phyloP scores from a whole-genome alignment of 2,888 invertebrate genomes.

The Cheilosia soror region DNA sequence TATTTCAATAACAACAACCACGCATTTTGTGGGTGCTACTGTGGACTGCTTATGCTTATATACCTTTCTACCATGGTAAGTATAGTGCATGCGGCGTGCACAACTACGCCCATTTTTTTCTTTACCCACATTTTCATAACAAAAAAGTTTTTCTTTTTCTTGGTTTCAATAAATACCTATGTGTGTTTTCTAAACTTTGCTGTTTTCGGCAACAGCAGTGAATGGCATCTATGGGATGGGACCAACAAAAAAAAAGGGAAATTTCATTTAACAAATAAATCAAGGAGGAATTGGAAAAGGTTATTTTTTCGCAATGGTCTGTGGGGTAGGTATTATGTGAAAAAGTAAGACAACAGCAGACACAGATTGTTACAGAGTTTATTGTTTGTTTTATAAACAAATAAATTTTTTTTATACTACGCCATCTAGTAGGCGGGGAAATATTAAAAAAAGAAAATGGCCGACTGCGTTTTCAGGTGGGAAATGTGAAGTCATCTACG shows the following conservation, averaged over 20 bases:
- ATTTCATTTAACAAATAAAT: background rate
- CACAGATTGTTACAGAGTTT: no score
- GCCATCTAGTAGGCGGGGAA: no score
- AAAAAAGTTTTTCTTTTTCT: background rate
- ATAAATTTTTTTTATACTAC: no score
- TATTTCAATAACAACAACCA: constrained; percentile 25
- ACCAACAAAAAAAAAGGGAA: background rate
- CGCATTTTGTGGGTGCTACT: constrained; percentile 5
- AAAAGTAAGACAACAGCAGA: no score
- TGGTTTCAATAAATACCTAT: background rate
- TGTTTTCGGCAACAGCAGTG: background rate
- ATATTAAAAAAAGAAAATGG: no score
- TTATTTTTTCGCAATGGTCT: background rate
- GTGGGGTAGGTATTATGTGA: background rate
- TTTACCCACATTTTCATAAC: background rate
- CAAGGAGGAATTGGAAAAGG: background rate
- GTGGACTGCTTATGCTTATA: background rate
- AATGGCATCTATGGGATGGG: background rate
- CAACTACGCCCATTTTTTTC: background rate
- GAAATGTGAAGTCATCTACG: no score
- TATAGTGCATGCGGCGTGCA: background rate
- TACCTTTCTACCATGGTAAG: background rate
- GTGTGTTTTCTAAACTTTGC: constrained; percentile 2
- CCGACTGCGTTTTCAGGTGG: no score
- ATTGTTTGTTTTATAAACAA: no score